These are phyloP conservation scores for Ictalurus punctatus DNA, from an alignment of 2,113 vertebrate species.

Conservation along the genomic window DNA sequence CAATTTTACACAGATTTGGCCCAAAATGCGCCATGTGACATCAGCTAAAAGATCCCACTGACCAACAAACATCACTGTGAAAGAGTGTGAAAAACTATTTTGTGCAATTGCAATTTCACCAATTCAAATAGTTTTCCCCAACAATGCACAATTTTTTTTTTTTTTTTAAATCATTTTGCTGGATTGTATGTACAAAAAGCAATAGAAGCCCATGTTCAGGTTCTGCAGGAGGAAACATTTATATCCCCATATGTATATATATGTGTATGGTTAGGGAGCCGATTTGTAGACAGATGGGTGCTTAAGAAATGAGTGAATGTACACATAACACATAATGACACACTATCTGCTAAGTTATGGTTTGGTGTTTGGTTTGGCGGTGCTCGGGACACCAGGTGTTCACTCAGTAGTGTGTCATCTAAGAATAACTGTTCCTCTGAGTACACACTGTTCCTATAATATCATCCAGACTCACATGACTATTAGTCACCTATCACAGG, in stretches of 20 bases:
- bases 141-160: no score
- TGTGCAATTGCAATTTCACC: no score
- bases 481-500: conserved; percentile 4
- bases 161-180: no score
- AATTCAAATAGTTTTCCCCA: no score
- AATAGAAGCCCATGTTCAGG: neutral
- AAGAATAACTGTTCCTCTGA: conserved; percentile 22
- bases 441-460: conserved; percentile 26
- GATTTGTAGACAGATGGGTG: neutral
- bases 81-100: no score
- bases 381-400: conserved; percentile 44
- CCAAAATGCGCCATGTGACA: no score
- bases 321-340: conserved; percentile 46
- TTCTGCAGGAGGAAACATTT: neutral
- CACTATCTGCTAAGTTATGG: conserved; percentile 41
- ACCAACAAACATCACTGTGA: no score
- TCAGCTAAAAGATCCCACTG: no score
- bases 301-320: neutral
- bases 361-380: conserved; percentile 52
- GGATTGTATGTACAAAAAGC: neutral
- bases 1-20: no score
- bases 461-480: conserved; percentile 1
- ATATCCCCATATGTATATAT: neutral
- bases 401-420: conserved; percentile 42
- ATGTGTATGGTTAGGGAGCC: neutral